Base-by-base conservation (phyloP, 1,140 invertebrate species). In the Idris sp. region DNA sequence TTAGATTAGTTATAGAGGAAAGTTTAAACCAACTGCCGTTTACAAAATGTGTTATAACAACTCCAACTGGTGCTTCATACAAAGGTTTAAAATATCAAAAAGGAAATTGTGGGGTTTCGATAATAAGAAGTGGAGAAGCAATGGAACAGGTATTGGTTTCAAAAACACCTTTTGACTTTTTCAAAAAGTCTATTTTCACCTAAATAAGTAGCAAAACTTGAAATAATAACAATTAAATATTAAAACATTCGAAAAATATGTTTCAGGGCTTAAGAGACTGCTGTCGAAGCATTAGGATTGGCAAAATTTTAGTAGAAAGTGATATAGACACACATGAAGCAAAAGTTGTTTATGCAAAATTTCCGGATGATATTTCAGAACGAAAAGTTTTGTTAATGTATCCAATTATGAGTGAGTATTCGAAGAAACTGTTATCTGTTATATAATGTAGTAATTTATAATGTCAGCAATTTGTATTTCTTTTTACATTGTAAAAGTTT, bases 61-160 rank as follows among this genome's bases (percentile, higher is more conserved):
- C 98, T 18, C 98, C 98, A 1, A 99, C 97, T 9, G 96, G 92
- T 73, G 93, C 93, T 43, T 88, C 91, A 10, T 99, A 99, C 83
- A 90, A 96, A 81, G 98, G 98, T 1, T 87, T 99, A 0, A 94
- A 95, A 77, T 99, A 97, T 88, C 92, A 95, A 51, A 95, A 97
- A 77, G 97, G 98, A 19, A 99, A 99, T 85, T 99, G 98, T 89
- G 98, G 98, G 6, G 98, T 99, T n/a, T 97, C 96, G 30, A 97
- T 99, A 81, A 95, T 98, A 11, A 89, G 97, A 74, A 93, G 92
- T 11, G 97, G 98, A 36, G 98, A 99, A 86, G 97, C 97, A 11
- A 99, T 99, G 98, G 98, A 99, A 85, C 94, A 96, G 87, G 92
- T 92, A 86, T 14, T n/a, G n/a, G n/a, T n/a, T n/a, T n/a, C n/a